phyloP scores from a whole-genome alignment of 2,113 vertebrate genomes.

The Zosterops japonicus region DNA sequence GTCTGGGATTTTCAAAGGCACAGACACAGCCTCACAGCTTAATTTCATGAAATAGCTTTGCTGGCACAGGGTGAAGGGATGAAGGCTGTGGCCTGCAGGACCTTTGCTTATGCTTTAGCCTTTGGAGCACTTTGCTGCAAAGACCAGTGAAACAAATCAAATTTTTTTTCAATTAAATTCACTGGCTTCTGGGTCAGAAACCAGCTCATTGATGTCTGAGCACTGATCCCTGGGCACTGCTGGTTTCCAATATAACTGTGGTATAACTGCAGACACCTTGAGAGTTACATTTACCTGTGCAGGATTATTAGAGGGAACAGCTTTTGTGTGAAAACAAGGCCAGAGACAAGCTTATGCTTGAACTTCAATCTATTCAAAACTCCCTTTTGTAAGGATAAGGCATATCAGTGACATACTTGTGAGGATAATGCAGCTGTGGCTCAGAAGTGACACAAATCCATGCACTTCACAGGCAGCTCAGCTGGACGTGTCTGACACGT shows the following conservation, averaged over 20 bases:
- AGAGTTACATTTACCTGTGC: not conserved
- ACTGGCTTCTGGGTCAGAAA: constrained; percentile 8
- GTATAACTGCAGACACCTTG: not conserved
- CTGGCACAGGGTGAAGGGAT: not conserved
- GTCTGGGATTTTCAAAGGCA: not conserved
- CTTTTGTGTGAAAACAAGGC: constrained; percentile 27
- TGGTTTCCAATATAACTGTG: not conserved
- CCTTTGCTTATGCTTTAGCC: not conserved
- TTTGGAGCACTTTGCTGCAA: constrained; percentile 1
- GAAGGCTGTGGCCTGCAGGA: not conserved
- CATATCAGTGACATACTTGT: not conserved
- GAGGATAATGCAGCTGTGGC: not conserved
- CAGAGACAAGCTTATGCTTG: not conserved
- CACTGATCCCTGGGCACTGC: not conserved
- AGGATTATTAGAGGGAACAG: not conserved
- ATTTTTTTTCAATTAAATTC: constrained; percentile 4
- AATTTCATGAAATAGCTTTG: constrained; percentile 13
- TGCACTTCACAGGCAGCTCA: not conserved
- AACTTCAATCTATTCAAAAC: not conserved
- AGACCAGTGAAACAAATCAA: not conserved
- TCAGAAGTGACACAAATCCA: not conserved
- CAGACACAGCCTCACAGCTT: not conserved
- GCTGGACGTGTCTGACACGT: not conserved
- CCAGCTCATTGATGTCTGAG: not conserved
- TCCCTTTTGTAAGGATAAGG: not conserved